phyloP scores from a whole-genome alignment of 2,797 vertebrate species.

The Apogon talboti region DNA sequence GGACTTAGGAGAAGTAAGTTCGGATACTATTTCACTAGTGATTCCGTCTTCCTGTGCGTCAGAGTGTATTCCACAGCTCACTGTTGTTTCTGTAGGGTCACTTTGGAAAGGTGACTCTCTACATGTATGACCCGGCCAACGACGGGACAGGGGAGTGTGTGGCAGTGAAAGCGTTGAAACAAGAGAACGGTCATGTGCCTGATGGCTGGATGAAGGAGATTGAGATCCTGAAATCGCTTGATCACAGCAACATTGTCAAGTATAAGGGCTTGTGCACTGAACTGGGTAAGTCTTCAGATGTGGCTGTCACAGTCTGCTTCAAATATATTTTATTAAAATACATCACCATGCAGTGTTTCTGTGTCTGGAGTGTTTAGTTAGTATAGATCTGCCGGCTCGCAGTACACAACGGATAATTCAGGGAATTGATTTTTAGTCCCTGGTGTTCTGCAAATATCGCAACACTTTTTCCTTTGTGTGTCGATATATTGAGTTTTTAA shows the following conservation, averaged over 20 bases:
- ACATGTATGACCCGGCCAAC: constrained; percentile 90
- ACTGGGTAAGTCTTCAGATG: constrained; percentile 79
- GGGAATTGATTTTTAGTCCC: constrained; percentile 37
- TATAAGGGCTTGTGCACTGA: constrained; percentile 95
- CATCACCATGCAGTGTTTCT: neutral
- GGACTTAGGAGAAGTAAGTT: constrained; percentile 90
- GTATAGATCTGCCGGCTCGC: neutral
- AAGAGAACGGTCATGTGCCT: constrained; percentile 82
- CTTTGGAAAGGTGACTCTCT: constrained; percentile 94
- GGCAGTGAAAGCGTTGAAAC: constrained; percentile 92
- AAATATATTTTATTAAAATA: constrained; percentile 12
- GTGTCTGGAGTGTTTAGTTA: constrained; percentile 5
- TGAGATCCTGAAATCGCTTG: constrained; percentile 90
- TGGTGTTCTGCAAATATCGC: constrained; percentile 40
- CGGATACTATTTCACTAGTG: neutral
- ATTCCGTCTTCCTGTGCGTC: neutral
- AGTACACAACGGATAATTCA: constrained; percentile 9
- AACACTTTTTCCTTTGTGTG: constrained; percentile 3
- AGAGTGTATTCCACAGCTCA: neutral
- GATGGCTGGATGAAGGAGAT: constrained; percentile 92
- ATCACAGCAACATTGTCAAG: constrained; percentile 94
- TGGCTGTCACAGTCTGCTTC: neutral
- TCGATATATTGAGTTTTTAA: constrained; percentile 48
- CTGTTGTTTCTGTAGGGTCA: constrained; percentile 85
- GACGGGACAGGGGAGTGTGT: constrained; percentile 93